Evolutionary conservation across 2,888 invertebrate genomes (phyloP).

Genomic region (Hyalella azteca): DNA sequence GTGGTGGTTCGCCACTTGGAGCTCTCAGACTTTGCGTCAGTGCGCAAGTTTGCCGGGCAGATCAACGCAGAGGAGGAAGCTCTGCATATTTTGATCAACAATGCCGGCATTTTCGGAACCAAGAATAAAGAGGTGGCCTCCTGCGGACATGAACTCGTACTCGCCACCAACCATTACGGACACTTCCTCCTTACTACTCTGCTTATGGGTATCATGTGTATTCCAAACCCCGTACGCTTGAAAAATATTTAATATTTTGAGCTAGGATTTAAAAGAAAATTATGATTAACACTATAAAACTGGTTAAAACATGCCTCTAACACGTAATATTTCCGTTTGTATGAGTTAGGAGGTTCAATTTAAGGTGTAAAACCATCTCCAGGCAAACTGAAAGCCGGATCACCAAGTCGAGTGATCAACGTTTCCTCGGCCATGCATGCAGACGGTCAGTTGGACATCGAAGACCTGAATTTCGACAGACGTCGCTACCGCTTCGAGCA

Average conservation of each 20-base stretch:
- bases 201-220: constrained; percentile 66
- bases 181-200: constrained; percentile 92
- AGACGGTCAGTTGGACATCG: neutral
- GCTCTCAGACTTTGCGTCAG: constrained; percentile 43
- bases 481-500: neutral
- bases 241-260: too few species aligned
- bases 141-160: constrained; percentile 85
- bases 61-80: constrained; percentile 34
- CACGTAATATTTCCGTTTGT: too few species aligned
- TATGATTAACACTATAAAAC: too few species aligned
- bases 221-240: too few species aligned
- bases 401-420: constrained; percentile 14
- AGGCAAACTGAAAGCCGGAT: neutral
- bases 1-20: constrained; percentile 43
- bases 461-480: neutral
- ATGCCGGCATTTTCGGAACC: constrained; percentile 66
- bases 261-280: too few species aligned
- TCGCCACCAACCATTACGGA: constrained; percentile 93
- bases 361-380: too few species aligned
- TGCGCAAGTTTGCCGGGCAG: constrained; percentile 42
- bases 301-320: too few species aligned
- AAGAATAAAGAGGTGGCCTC: constrained; percentile 73
- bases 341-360: too few species aligned
- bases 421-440: neutral
- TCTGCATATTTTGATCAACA: constrained; percentile 44